Conservation (phyloP, 2,113 vertebrate genomes). For the Phaethornis superciliosus region DNA sequence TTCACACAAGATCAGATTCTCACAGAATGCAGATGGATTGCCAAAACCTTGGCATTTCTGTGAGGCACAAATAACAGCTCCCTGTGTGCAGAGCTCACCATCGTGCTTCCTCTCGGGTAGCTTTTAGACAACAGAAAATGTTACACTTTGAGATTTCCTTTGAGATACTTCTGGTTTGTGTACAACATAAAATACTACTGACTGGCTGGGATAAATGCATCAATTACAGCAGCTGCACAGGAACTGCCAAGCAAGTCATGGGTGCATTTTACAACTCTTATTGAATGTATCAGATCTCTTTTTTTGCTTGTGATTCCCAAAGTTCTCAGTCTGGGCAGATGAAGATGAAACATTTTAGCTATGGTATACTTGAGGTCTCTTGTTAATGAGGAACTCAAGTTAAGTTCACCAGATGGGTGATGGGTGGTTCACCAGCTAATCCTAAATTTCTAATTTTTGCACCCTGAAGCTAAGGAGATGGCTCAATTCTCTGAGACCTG, state of each 20-base stretch:
- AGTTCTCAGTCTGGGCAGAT: background rate
- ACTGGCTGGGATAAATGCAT: background rate
- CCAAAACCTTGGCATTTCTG: background rate
- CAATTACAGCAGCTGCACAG: background rate
- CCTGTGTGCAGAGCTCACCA: background rate
- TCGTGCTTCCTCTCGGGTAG: background rate
- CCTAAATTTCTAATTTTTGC: background rate
- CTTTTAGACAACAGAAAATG: background rate
- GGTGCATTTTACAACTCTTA: background rate
- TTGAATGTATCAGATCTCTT: background rate
- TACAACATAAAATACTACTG: background rate
- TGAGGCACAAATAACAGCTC: background rate
- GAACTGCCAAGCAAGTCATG: background rate
- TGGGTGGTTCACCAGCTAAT: background rate
- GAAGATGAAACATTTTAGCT: background rate
- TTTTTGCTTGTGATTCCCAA: background rate
- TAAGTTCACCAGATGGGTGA: background rate
- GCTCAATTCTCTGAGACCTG: rapidly evolving
- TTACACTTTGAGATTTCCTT: background rate
- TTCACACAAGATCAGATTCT: background rate
- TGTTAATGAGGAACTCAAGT: background rate
- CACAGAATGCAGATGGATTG: background rate
- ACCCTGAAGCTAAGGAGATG: background rate
- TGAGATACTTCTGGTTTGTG: background rate
- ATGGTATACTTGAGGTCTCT: background rate